These are phyloP conservation scores for Chaetodon auriga DNA, from an alignment of 2,113 vertebrate species.

Conservation along the genomic window DNA sequence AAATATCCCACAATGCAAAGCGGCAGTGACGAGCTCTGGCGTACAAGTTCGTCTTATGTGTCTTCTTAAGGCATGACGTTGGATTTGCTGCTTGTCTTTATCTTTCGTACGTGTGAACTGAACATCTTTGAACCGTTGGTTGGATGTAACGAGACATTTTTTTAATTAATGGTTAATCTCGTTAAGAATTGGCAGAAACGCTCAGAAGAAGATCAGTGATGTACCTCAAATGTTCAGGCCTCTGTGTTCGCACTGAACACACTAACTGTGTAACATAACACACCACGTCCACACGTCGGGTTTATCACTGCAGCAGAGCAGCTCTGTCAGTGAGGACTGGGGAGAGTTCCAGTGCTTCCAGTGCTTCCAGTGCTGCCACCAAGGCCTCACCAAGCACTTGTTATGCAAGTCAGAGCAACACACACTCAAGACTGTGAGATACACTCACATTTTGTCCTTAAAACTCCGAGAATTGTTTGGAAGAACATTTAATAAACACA, in stretches of 20 bases:
- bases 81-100: no score
- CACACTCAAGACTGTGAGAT: background rate
- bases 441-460: slow-evolving; percentile 5
- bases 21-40: no score
- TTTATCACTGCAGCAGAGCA: background rate
- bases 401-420: slow-evolving; percentile 13
- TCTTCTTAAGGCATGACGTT: no score
- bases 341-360: background rate
- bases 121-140: no score
- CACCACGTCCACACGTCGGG: background rate
- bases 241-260: no score
- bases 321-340: background rate
- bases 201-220: no score
- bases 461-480: background rate
- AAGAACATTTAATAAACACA: slow-evolving; percentile 32
- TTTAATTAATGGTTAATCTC: no score
- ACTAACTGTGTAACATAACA: background rate
- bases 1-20: no score
- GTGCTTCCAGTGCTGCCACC: background rate
- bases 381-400: slow-evolving; percentile 4
- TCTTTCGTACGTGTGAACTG: no score
- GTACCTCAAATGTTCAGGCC: background rate
- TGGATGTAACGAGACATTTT: no score
- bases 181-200: no score
- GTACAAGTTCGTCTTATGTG: no score